Base-by-base conservation (phyloP, 2,113 vertebrate genomes). In the Grus americana region DNA sequence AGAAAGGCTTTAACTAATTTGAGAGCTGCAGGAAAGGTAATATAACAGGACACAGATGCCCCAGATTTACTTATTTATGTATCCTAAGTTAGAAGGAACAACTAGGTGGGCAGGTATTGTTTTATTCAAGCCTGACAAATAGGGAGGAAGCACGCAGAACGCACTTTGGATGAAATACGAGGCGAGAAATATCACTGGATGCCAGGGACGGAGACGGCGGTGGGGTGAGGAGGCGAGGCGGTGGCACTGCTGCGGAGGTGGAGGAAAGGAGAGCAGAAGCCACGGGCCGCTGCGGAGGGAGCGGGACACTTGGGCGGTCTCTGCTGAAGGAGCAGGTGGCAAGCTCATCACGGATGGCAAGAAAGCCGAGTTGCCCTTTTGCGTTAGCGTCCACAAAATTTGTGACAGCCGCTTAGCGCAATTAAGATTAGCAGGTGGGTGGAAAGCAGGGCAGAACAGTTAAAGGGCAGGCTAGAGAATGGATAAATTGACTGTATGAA, bases 141-240 rank as follows among this genome's bases (percentile, higher is more conserved):
- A 49, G 14, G 23, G 5, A 47, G 36, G 6, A 57, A 87, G 49
- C 0, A 2, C 17, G 49, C 16, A 59, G 66, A 82, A 40, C 4
- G 62, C 15, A 26, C 19, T 71, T 85, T 9, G 10, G 13, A 30
- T 71, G n/a, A 70, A 50, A 49, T 11, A 20, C 1, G 1, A 11
- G 0, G 0, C 17, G 24, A 84, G 34, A 26, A 66, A 0, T 4
- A 61, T 8, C 26, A 12, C 20, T 30, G 10, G 6, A 1, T 5
- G 9, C 8, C 30, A 36, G 23, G 44, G 34, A 29, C 15, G 18
- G 46, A 40, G 47, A 44, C 9, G 3, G 10, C 2, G 9, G 15
- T 6, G 27, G 24, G 21, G 3, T 22, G 44, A 72, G 57, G 57
- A 22, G 36, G 7, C 15, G n/a, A 13, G 63, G 21, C 0, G 5